Conservation (phyloP, 2,888 invertebrate genomes). For the Macaria notata region DNA sequence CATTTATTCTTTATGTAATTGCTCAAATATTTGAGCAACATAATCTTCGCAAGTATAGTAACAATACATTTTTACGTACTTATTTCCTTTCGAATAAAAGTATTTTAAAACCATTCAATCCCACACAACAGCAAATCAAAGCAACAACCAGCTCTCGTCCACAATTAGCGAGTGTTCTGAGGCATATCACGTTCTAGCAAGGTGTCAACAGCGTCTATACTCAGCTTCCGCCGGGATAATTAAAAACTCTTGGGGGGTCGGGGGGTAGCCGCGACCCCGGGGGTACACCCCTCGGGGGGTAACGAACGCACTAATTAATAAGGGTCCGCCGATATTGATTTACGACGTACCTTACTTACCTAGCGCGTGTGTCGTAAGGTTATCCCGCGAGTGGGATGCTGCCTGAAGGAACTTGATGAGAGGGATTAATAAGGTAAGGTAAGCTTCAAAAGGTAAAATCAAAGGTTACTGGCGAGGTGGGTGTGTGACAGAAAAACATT, state of each 20-base stretch:
- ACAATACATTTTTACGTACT: no score
- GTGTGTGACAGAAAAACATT: no score
- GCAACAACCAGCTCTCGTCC: no score
- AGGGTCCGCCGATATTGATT: constrained; percentile 81
- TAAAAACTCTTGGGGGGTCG: constrained; percentile 66
- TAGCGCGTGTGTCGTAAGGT: constrained; percentile 32
- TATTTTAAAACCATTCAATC: no score
- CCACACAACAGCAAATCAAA: no score
- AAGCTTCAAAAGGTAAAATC: no score
- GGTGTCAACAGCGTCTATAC: constrained; percentile 54
- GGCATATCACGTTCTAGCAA: constrained; percentile 49
- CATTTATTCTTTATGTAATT: no score
- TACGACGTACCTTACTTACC: constrained; percentile 50
- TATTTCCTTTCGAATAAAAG: no score
- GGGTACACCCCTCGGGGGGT: constrained; percentile 44
- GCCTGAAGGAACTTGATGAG: no score
- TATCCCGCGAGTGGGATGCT: constrained; percentile 1
- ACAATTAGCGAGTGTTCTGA: constrained; percentile 8
- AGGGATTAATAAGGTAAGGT: neutral
- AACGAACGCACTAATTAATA: constrained; percentile 80
- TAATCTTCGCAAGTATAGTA: no score
- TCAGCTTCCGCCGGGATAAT: constrained; percentile 61
- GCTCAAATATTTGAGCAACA: no score
- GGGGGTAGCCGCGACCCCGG: constrained; percentile 18
- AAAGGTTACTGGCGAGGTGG: no score